Percentiles rank a stretch among this genome's conserved stretches.
These are phyloP conservation scores for Synergus gifuensis DNA, from an alignment of 2,888 invertebrate genomes.

Conservation along the genomic window DNA sequence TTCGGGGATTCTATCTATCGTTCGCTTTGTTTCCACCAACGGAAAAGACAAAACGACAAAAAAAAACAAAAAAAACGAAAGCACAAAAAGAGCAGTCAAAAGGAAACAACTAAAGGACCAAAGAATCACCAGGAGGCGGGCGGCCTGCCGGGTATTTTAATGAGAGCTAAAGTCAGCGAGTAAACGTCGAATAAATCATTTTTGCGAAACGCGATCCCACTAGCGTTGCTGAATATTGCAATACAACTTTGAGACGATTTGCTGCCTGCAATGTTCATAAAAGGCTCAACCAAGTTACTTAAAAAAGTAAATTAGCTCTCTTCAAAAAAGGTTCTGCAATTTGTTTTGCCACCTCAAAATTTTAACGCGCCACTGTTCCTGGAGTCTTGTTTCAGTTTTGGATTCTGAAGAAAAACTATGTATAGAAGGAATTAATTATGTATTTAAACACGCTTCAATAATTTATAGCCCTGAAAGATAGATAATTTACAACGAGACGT, in stretches of 20 bases:
- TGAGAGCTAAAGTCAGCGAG: slow-evolving; percentile 75
- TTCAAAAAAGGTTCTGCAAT: background rate
- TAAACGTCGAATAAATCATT: slow-evolving; percentile 77
- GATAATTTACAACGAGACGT: too few species aligned
- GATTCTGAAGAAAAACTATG: too few species aligned
- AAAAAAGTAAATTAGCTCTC: background rate
- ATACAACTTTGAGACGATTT: slow-evolving; percentile 23
- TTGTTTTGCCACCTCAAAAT: background rate
- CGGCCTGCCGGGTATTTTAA: slow-evolving; percentile 73
- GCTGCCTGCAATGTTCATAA: slow-evolving; percentile 26
- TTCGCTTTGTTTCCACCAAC: slow-evolving; percentile 42
- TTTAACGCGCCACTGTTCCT: too few species aligned
- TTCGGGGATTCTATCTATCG: slow-evolving; percentile 37
- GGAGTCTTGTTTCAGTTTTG: too few species aligned
- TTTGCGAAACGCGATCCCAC: slow-evolving; percentile 53
- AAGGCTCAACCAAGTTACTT: slow-evolving; percentile 3
- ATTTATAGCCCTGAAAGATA: too few species aligned
- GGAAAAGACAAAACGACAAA: slow-evolving; percentile 36
- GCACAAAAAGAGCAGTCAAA: slow-evolving; percentile 45
- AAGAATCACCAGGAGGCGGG: slow-evolving; percentile 53
- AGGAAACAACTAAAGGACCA: slow-evolving; percentile 45
- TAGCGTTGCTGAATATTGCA: slow-evolving; percentile 45
- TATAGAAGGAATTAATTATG: too few species aligned
- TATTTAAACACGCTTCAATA: too few species aligned
- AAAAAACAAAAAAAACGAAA: background rate